Evolutionary conservation across 2,888 invertebrate species (phyloP), one percentile per base, ranked within the genome.

Genomic region (Selenia dentaria): DNA sequence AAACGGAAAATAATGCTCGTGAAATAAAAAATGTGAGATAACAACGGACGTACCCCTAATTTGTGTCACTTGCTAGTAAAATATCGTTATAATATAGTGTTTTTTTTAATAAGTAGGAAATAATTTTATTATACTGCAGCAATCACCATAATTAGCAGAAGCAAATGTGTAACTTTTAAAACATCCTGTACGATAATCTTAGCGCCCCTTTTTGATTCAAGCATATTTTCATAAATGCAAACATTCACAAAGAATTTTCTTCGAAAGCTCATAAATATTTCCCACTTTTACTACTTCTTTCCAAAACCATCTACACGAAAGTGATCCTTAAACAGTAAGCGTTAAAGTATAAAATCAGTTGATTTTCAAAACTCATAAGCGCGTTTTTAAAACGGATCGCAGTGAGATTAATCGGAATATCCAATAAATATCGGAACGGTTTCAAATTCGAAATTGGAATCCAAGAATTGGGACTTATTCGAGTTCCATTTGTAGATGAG

Each of bases 141-240:
- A n/a, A n/a, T n/a, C n/a, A n/a, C n/a, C 6, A 22, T 22, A 22
- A 22, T 22, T 22, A 16, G 3, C 16, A 16, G 16, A 16, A 16
- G 4, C 4, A 3, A 2, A 16, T 16, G 4, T 4, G 16, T 16
- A 3, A 25, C 4, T 25, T 14, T 25, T 14, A 6, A 22, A 54
- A 27, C 74, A 67, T 2, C 70, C 80, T 72, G 74, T 79, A 28
- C 24, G 20, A 28, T 44, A 49, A 54, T 54, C 54, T 35, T 40
- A 54, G 54, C 51, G 54, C 70, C 81, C 79, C 78, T 77, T 77
- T 50, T 83, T 79, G 78, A 82, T 79, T 81, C 73, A 73, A 88
- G 87, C 89, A 89, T 89, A 89, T 89, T 89, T 89, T 88, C 87
- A 89, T 89, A 89, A 89, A 89, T 89, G 89, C 89, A 88, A 89